Percentiles rank a stretch among this genome's conserved stretches.
Conservation (phyloP, 2,888 invertebrate genomes). For the Ectemnius cavifrons region DNA sequence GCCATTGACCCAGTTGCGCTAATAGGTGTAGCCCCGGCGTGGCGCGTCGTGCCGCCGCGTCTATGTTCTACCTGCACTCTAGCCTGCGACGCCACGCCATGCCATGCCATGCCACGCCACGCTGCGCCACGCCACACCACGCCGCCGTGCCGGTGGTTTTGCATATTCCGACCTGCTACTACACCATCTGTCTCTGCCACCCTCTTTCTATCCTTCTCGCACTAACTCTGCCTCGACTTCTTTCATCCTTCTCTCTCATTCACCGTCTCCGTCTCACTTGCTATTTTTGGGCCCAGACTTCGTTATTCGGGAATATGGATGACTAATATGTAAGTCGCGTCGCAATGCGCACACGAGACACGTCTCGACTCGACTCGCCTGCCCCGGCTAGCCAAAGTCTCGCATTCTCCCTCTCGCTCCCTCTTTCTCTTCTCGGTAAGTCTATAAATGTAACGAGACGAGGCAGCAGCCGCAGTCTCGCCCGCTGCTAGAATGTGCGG, state of each 20-base stretch:
- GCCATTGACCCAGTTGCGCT: slow-evolving; percentile 64
- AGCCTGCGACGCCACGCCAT: slow-evolving; percentile 14
- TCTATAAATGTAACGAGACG: slow-evolving; percentile 61
- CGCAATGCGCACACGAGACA: slow-evolving; percentile 40
- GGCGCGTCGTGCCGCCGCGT: slow-evolving; percentile 45
- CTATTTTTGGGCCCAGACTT: slow-evolving; percentile 4
- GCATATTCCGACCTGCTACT: slow-evolving; percentile 48
- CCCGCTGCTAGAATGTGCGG: slow-evolving; percentile 33
- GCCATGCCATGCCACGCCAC: too few relatives aligned
- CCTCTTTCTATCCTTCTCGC: not conserved
- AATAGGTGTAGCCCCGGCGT: slow-evolving; percentile 35
- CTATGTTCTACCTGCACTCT: slow-evolving; percentile 13
- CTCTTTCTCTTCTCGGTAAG: slow-evolving; percentile 46
- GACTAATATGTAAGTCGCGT: slow-evolving; percentile 50
- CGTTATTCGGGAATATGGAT: slow-evolving; percentile 53
- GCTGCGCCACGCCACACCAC: too few relatives aligned
- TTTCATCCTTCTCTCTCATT: not conserved
- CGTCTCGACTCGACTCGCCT: slow-evolving; percentile 29
- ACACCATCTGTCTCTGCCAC: slow-evolving; percentile 6
- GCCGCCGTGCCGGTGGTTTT: slow-evolving; percentile 51
- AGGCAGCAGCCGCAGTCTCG: slow-evolving; percentile 39
- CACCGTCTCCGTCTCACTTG: not conserved
- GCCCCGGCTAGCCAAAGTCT: slow-evolving; percentile 38
- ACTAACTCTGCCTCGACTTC: too few relatives aligned
- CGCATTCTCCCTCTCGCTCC: too few relatives aligned